Conservation (phyloP, 1,140 invertebrate species). For the Scaptomyza hsui region DNA sequence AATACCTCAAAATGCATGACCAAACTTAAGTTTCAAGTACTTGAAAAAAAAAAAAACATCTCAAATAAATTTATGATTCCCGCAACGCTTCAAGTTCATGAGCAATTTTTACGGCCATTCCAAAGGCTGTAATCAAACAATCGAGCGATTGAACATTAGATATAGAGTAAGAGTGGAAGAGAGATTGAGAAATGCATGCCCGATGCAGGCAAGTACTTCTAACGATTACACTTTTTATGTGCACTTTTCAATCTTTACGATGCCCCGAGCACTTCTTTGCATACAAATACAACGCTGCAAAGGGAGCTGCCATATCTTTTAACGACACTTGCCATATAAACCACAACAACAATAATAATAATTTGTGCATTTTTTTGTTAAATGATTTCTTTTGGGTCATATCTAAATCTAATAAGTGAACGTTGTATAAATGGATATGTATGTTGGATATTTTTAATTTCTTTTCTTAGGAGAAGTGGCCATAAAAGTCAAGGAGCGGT, state of each 20-base stretch:
- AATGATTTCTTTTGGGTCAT: slow-evolving; percentile 64
- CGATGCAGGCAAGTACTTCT: slow-evolving; percentile 64
- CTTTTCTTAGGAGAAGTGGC: slow-evolving; percentile 71
- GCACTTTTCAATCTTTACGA: slow-evolving; percentile 71
- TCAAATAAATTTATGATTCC: slow-evolving; percentile 47
- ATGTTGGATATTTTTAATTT: slow-evolving; percentile 66
- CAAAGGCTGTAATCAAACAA: slow-evolving; percentile 47
- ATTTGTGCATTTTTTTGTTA: slow-evolving; percentile 75
- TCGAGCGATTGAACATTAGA: slow-evolving; percentile 11
- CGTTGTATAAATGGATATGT: slow-evolving; percentile 46
- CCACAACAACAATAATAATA: slow-evolving; percentile 31
- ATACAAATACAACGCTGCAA: slow-evolving; percentile 52
- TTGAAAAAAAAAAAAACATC: slow-evolving; percentile 17
- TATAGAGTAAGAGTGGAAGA: background rate
- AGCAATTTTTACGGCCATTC: slow-evolving; percentile 56
- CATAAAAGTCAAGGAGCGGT: slow-evolving; percentile 65
- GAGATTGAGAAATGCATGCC: slow-evolving; percentile 43
- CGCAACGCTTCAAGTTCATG: slow-evolving; percentile 68
- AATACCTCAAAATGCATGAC: background rate
- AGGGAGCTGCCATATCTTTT: slow-evolving; percentile 50
- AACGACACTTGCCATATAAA: slow-evolving; percentile 63
- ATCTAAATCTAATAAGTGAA: slow-evolving; percentile 75
- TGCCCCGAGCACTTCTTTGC: slow-evolving; percentile 63
- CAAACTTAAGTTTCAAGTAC: slow-evolving; percentile 4
- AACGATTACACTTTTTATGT: slow-evolving; percentile 75